These are phyloP conservation scores for Netelia fuscicornis DNA, from an alignment of 2,888 invertebrate genomes.

Conservation along the genomic window DNA sequence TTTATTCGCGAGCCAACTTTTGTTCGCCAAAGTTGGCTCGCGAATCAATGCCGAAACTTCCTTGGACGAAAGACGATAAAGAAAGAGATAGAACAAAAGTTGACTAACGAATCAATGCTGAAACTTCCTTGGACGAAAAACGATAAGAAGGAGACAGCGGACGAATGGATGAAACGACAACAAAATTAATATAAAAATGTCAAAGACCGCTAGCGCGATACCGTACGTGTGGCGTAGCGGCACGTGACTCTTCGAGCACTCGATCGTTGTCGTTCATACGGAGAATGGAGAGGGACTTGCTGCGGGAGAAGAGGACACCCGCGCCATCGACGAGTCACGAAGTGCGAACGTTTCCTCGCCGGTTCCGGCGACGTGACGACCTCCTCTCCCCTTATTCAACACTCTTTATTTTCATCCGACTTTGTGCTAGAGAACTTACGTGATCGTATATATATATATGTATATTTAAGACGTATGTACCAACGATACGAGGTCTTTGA, in stretches of 20 bases:
- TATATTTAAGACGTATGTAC: not conserved
- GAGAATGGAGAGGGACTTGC: not conserved
- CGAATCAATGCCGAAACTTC: conserved; percentile 19
- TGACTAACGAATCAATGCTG: conserved; percentile 21
- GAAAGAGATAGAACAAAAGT: conserved; percentile 9
- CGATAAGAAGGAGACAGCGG: conserved; percentile 24
- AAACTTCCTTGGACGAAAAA: conserved; percentile 36
- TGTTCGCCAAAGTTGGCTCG: not conserved
- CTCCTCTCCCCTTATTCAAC: conserved; percentile 54
- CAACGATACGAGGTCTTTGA: not conserved
- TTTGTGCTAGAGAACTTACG: conserved; percentile 50
- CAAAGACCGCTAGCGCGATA: conserved; percentile 66
- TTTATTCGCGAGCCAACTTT: not conserved
- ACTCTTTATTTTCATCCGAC: conserved; percentile 56
- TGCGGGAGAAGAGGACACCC: conserved; percentile 39
- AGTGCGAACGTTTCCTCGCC: conserved; percentile 78
- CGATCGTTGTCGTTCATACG: conserved; percentile 68
- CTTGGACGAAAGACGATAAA: conserved; percentile 37
- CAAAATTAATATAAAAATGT: conserved; percentile 39
- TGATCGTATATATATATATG: conserved; percentile 27
- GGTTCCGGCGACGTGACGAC: conserved; percentile 82
- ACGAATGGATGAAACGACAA: conserved; percentile 31
- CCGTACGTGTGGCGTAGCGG: conserved; percentile 65
- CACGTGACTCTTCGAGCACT: conserved; percentile 70
- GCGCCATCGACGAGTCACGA: conserved; percentile 76